Evolutionary conservation across 2,797 vertebrate genomes (phyloP), one percentile per base, ranked within the genome.

Genomic region (Momotus momota): DNA sequence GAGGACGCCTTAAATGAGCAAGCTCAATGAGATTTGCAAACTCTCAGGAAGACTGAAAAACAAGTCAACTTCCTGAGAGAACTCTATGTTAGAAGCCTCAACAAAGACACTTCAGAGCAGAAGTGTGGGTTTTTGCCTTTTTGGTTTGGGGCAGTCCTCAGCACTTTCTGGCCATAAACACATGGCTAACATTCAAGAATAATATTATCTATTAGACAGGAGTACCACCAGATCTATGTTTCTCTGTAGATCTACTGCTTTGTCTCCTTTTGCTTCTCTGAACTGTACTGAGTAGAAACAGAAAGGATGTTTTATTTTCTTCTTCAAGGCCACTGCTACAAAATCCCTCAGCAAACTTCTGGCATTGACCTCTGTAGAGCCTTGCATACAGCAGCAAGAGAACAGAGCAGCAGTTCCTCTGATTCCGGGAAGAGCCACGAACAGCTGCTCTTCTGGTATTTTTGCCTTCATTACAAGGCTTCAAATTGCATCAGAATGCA

Each of bases 381-480:
- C 60, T 55, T 9, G 29, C 1, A 45, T 61, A 67, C 33, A 64
- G n/a, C 2, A 19, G 35, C 2, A 19, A 64, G 45, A 64, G 72
- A 91, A 75, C 0, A 0, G 67, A 82, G 49, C 40, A 87, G 49
- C 31, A 27, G 66, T 40, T 70, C 75, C 45, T 60, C 62, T 71
- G 75, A 75, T 67, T 35, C 81, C 14, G 46, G 72, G 77, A 79
- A 94, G 79, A 83, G 78, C 58, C 65, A 67, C 0, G 35, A 83
- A 74, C 88, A 93, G 91, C 78, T 94, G 91, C 29, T 88, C 72
- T 55, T 64, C 49, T 58, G 54, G 54, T 88, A 93, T 86, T 88
- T 93, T 43, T 87, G 81, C 83, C 79, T 88, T 93, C 85, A 72
- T 85, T 95, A 91, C 65, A 48, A 62, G 54, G 85, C 87, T 95